phyloP scores from a whole-genome alignment of 2,888 invertebrate genomes.

The Drosophila nigricruria region DNA sequence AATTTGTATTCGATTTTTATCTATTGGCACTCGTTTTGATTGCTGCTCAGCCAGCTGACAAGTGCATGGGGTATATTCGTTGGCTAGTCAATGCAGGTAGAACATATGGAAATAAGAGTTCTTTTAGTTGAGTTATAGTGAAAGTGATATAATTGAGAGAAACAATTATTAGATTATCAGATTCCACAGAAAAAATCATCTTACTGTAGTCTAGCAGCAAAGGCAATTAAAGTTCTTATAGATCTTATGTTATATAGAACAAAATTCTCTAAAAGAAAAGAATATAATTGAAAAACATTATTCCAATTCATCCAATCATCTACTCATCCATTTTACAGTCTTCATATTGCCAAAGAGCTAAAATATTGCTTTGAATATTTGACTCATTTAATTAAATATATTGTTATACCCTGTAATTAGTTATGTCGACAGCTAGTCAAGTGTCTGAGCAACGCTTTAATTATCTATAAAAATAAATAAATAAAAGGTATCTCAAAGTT shows the following conservation, averaged over 20 bases:
- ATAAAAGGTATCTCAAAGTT: constrained; percentile 22
- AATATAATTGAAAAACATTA: background rate
- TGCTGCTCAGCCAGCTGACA: background rate
- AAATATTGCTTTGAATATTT: background rate
- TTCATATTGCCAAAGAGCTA: background rate
- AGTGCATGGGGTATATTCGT: constrained; percentile 4
- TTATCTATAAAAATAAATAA: background rate
- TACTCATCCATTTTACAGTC: too few species aligned
- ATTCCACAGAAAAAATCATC: background rate
- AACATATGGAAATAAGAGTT: too few species aligned
- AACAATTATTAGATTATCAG: background rate
- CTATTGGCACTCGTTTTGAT: constrained; percentile 40
- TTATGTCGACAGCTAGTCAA: background rate
- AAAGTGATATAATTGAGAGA: too few species aligned
- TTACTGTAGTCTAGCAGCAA: background rate
- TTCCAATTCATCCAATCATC: background rate
- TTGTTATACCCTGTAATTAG: background rate
- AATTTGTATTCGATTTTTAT: constrained; percentile 49
- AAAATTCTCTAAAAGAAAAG: background rate
- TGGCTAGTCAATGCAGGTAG: background rate
- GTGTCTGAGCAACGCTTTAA: background rate
- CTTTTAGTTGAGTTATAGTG: too few species aligned
- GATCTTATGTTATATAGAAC: background rate
- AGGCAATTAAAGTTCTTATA: background rate
- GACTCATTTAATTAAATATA: background rate